phyloP scores from a whole-genome alignment of 2,113 vertebrate species.

The Sorex araneus region DNA sequence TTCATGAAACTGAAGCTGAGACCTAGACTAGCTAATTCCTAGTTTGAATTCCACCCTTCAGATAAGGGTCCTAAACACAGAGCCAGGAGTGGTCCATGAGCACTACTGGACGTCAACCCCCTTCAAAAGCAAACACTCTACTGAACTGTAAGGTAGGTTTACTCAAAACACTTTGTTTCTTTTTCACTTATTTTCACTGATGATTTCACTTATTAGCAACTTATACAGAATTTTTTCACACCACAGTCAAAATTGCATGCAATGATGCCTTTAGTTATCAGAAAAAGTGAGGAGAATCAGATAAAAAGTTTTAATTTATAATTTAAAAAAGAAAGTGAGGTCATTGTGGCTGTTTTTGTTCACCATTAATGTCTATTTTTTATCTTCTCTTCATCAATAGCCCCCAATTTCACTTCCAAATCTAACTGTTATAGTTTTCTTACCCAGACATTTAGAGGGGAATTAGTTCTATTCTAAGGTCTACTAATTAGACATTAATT shows the following conservation, averaged over 20 bases:
- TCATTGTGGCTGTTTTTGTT: fast-evolving
- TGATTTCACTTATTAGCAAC: neutral
- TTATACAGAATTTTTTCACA: no score
- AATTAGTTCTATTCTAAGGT: neutral
- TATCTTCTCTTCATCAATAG: neutral
- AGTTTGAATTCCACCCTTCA: no score
- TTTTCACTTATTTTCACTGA: conserved; percentile 5
- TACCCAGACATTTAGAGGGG: neutral
- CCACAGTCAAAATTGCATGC: neutral
- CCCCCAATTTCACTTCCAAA: neutral
- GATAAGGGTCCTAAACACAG: no score
- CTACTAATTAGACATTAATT: neutral
- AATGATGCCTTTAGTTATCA: neutral
- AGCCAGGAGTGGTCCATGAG: no score
- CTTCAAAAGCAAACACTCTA: neutral
- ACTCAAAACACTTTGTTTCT: conserved; percentile 3
- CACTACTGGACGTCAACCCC: no score
- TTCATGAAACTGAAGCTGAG: no score
- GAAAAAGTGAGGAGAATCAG: neutral
- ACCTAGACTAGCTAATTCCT: no score
- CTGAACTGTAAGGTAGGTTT: conserved; percentile 27
- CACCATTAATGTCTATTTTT: neutral
- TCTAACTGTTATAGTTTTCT: neutral
- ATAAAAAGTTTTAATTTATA: conserved; percentile 12
- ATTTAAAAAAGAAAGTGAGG: neutral